These are phyloP conservation scores for Drosophila lacertosa DNA, from an alignment of 1,140 invertebrate species.

Conservation along the genomic window DNA sequence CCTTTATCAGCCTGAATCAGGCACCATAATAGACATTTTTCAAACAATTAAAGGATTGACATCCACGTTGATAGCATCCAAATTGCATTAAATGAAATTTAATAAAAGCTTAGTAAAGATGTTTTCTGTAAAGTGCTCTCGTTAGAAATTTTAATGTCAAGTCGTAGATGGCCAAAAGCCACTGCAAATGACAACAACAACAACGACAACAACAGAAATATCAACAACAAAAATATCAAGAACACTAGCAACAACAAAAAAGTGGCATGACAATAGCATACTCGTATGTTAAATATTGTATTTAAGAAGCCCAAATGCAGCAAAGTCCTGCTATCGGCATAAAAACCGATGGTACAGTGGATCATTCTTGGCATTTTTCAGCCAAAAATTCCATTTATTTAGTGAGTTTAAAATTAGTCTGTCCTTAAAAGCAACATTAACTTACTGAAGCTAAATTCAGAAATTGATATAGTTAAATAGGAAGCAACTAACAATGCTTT, in stretches of 20 bases:
- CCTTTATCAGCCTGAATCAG: background rate
- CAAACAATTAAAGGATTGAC: slow-evolving; percentile 22
- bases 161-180: background rate
- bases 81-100: background rate
- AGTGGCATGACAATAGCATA: slow-evolving; percentile 16
- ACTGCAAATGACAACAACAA: slow-evolving; percentile 11
- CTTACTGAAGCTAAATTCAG: no score
- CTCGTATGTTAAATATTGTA: slow-evolving; percentile 50
- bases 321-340: background rate
- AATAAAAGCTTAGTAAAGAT: slow-evolving; percentile 6
- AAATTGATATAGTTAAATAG: no score
- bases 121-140: background rate
- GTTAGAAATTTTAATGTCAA: background rate
- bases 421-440: no score
- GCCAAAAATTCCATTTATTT: no score
- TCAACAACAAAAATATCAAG: slow-evolving; percentile 23
- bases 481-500: no score
- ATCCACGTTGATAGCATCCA: background rate
- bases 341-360: slow-evolving; percentile 2
- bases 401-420: no score
- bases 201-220: background rate
- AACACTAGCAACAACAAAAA: slow-evolving; percentile 6
- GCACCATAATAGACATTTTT: slow-evolving; percentile 15
- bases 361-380: no score
- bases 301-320: slow-evolving; percentile 35